A percentile compares a stretch with the other conserved stretches of the same genome.
phyloP scores from a whole-genome alignment of 2,113 vertebrate species.

The Saimiri boliviensis region DNA sequence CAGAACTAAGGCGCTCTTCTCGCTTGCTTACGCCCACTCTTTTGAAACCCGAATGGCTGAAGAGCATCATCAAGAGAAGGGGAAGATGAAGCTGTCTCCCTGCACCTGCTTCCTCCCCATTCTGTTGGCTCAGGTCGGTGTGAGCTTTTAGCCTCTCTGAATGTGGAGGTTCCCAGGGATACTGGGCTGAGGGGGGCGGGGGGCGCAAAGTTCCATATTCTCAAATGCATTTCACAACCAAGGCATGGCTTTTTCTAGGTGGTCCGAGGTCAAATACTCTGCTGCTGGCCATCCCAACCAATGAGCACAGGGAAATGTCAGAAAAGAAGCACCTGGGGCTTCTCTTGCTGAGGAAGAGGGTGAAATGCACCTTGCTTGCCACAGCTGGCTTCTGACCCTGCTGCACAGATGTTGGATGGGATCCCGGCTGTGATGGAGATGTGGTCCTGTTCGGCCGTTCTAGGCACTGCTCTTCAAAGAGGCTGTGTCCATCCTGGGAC shows the following conservation, averaged over 20 bases:
- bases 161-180: neutral
- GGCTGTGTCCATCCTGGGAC: neutral
- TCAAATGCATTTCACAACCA: neutral
- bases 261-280: neutral
- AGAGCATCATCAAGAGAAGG: neutral
- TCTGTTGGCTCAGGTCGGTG: accelerated
- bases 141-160: neutral
- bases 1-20: neutral
- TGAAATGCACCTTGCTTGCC: neutral
- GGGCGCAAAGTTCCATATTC: neutral
- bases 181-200: too few species aligned
- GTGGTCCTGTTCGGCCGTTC: neutral
- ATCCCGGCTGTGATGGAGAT: neutral
- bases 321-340: neutral
- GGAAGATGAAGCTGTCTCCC: neutral
- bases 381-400: neutral
- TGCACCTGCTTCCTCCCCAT: neutral
- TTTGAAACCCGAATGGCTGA: neutral
- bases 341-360: neutral
- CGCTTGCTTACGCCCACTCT: neutral
- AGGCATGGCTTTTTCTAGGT: neutral
- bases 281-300: too few species aligned
- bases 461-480: neutral
- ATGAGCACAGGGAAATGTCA: neutral
- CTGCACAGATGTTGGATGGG: accelerated